Base-by-base conservation (phyloP, 2,888 invertebrate genomes). In the Eulithis prunata region DNA sequence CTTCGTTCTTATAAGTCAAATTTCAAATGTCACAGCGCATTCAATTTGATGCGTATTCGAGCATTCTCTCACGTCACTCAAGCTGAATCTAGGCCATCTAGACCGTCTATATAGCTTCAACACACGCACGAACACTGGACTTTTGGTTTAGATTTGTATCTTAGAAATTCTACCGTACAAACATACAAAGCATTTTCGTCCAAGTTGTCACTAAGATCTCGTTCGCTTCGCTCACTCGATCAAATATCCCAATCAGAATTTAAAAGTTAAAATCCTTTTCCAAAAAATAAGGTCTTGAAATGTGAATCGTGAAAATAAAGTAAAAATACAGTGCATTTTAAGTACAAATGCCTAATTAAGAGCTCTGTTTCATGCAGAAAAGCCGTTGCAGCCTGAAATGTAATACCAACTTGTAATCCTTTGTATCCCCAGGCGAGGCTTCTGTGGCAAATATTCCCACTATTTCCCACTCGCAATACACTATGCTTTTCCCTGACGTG, bases 321-420 rank as follows among this genome's bases (percentile, higher is more conserved):
- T 5, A 41, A 53, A 66, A 62, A 62, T 62, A 13, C 60, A 12
- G 57, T 58, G 62, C 59, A 66, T 58, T 66, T 58, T 55, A 59
- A 59, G 21, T 51, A 62, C 55, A 66, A 66, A 66, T 59, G 61
- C 57, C 57, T 66, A 55, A 66, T 62, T 62, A 66, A 49, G 60
- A 47, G 62, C 62, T 45, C 45, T 14, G 55, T 58, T 59, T 45
- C 59, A 62, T 62, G 55, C 54, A 49, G 54, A 46, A 47, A 51
- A 58, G 59, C 55, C 63, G 47, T 57, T 58, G 62, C 58, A 52
- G 55, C 41, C 28, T 46, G 62, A 58, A 62, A 60, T 57, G 41
- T 54, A 49, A 66, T 57, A 62, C 36, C 61, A 51, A 62, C 54
- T 54, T 66, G 62, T 55, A 58, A 61, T 58, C 58, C 51, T 62